A percentile compares a stretch with the other conserved stretches of the same genome.
phyloP scores from a whole-genome alignment of 2,888 invertebrate species.

The Tortricodes alternella region DNA sequence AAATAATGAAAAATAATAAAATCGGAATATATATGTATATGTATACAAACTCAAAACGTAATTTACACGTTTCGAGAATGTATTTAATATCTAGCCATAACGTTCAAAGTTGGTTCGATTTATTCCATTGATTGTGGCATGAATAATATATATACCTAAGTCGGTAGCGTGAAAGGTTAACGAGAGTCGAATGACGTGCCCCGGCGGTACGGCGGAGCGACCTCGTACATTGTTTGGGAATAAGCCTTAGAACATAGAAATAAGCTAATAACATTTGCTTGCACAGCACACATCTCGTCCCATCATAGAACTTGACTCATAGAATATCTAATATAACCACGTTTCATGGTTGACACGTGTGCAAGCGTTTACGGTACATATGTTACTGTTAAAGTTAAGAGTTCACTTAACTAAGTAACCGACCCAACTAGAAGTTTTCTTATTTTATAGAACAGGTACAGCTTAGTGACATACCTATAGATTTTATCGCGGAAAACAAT shows the following conservation, averaged over 20 bases:
- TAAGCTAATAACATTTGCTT: neutral
- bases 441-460: neutral
- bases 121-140: conserved; percentile 48
- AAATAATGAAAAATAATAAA: no score
- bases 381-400: neutral
- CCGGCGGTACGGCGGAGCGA: conserved; percentile 19
- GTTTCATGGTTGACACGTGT: no score
- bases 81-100: neutral
- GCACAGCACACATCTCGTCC: neutral
- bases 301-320: neutral
- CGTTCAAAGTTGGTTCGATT: conserved; percentile 16
- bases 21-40: no score
- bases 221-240: conserved; percentile 12
- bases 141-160: conserved; percentile 67
- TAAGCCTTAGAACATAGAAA: no score
- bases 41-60: neutral
- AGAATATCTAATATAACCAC: no score
- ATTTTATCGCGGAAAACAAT: conserved; percentile 13
- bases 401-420: neutral
- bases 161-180: conserved; percentile 76
- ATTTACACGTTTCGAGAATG: neutral
- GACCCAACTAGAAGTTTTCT: neutral
- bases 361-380: neutral
- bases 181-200: conserved; percentile 51
- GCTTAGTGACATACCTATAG: conserved; percentile 4